A percentile compares a stretch with the other conserved stretches of the same genome.
Evolutionary conservation across 2,797 vertebrate species (phyloP).

Genomic region (Cyclopterus lumpus): DNA sequence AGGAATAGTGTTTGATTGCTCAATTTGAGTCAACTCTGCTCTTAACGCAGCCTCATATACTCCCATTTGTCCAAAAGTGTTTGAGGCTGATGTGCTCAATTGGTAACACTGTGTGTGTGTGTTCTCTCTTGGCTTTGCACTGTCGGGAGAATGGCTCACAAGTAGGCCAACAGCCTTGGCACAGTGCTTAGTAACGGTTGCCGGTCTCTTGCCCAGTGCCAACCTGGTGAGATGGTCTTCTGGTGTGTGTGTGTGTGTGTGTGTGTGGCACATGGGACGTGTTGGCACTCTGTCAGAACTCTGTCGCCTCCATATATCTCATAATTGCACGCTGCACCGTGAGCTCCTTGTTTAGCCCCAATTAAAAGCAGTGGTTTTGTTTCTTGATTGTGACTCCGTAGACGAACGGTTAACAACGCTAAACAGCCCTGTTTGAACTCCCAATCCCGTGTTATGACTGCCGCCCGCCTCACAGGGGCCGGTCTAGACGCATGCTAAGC

Average conservation of each 20-base stretch:
- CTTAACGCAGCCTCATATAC: conserved; percentile 11
- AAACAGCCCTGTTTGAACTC: conserved; percentile 69
- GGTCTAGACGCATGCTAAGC: conserved; percentile 78
- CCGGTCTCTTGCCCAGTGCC: conserved; percentile 61
- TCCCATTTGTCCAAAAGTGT: conserved; percentile 46
- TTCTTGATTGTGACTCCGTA: conserved; percentile 60
- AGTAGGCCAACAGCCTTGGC: conserved; percentile 75
- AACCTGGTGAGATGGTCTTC: conserved; percentile 71
- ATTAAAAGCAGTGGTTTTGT: conserved; percentile 63
- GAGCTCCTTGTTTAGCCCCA: conserved; percentile 66
- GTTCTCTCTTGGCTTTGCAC: conserved; percentile 50
- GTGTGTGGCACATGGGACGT: conserved; percentile 57
- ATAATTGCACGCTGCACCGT: conserved; percentile 68
- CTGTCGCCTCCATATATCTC: conserved; percentile 67
- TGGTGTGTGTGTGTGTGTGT: conserved; percentile 41
- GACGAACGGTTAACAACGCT: conserved; percentile 41
- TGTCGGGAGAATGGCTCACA: conserved; percentile 65
- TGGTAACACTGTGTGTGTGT: conserved; percentile 26
- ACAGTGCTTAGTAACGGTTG: conserved; percentile 66
- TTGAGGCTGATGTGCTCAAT: conserved; percentile 21
- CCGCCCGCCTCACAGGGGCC: conserved; percentile 56
- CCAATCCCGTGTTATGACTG: conserved; percentile 78
- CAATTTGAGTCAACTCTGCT: conserved; percentile 22
- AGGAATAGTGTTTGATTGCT: conserved; percentile 56
- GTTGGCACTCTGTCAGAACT: conserved; percentile 62